Evolutionary conservation across 2,797 vertebrate species (phyloP), one percentile per base, ranked within the genome.

Genomic region (Thamnophis elegans): DNA sequence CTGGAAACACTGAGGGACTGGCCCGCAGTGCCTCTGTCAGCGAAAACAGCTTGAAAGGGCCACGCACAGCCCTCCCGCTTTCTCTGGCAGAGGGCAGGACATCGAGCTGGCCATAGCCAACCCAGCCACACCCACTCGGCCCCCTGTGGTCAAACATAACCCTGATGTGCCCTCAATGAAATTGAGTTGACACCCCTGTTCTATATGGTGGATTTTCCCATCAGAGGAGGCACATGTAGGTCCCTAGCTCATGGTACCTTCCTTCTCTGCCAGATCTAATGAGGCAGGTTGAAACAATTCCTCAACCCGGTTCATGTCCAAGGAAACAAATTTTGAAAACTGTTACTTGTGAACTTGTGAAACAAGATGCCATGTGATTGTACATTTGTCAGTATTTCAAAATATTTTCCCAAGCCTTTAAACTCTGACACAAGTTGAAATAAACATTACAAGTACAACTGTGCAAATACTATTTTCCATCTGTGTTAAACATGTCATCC

Each of bases 341-440:
- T 88, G 25, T 11, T 93, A 73, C 89, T 92, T 28, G 1, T 36
- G 10, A 91, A 91, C 92, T 93, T 58, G 55, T 53, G 78, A 92
- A 92, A 18, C 90, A 94, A 87, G 20, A 89, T 87, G 10, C 0
- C 2, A 82, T 93, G 8, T 0, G 47, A 51, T 60, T 91, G 60
- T 42, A 56, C n/a, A 73, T 36, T 56, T 85, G 22, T 62, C 20
- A 20, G 32, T 73, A 82, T 85, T 91, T 87, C 42, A 92, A 92
- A 88, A 65, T 78, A 53, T 59, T 89, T 42, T 20, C 26, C 55
- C 28, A 85, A 78, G 55, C 22, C 42, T 54, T 85, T 32, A 89
- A 58, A 68, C 93, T 92, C 32, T 95, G 91, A 58, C 36, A 93
- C 82, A 87, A 93, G 1, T 82, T 55, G 86, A 59, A 94, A 58